A percentile compares a stretch with the other conserved stretches of the same genome.
phyloP scores from a whole-genome alignment of 2,113 vertebrate species.

The Alethe diademata region DNA sequence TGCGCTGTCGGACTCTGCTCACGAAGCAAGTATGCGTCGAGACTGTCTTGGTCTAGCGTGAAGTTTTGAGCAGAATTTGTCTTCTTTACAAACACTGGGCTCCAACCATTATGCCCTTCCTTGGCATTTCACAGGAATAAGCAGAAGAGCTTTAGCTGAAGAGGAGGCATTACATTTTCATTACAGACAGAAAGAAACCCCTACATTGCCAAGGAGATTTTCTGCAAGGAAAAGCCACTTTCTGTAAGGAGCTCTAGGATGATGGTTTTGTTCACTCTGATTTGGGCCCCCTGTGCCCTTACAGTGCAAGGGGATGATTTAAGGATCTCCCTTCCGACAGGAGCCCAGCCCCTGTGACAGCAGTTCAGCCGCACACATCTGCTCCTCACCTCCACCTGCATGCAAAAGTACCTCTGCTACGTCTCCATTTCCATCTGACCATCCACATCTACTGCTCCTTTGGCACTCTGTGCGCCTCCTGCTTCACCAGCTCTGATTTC shows the following conservation, averaged over 20 bases:
- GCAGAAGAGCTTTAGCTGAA: background rate
- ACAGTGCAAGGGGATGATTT: background rate
- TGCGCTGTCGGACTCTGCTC: background rate
- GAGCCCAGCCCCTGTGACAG: background rate
- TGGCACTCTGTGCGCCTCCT: background rate
- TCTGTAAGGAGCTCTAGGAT: background rate
- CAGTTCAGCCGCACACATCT: accelerated
- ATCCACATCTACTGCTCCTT: background rate
- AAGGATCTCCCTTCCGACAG: background rate
- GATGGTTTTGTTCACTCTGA: background rate
- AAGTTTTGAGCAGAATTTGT: background rate
- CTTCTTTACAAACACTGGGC: background rate
- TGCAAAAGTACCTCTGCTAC: background rate
- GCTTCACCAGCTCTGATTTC: background rate
- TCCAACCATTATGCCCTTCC: background rate
- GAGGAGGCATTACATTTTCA: background rate
- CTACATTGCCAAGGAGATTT: background rate
- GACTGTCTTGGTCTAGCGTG: background rate
- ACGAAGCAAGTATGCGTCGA: accelerated
- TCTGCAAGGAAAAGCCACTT: background rate
- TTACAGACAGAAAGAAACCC: background rate
- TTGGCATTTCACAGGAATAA: background rate
- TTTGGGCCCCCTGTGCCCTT: background rate
- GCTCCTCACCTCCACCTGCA: background rate
- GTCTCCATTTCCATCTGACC: background rate